Base-by-base conservation (phyloP, 2,797 vertebrate genomes). In the Lepidocolaptes lacrymiger region DNA sequence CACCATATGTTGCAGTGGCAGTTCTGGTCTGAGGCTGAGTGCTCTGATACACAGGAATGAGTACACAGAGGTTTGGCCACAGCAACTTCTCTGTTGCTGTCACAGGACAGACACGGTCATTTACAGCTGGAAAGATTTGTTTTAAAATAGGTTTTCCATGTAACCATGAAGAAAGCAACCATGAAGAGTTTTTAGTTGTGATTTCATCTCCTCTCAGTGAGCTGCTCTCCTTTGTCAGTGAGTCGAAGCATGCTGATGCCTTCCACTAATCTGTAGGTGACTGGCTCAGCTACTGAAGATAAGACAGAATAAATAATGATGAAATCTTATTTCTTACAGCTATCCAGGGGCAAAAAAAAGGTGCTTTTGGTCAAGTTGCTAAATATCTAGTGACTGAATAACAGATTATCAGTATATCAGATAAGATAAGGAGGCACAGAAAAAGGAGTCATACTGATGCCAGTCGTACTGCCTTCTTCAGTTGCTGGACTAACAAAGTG, bases 381-480 rank as follows among this genome's bases (percentile, higher is more conserved):
- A 96, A 95, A 97, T 54, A 58, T 41, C 74, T 94, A 85, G 90
- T 94, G 80, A 96, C 85, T 96, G 85, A 95, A 34, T 96, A 94
- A 95, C 87, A 87, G 68, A 74, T 8, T 80, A 48, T 61, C 34
- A 14, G 67, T 66, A 6, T 56, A 86, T 43, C 37, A 88, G 89
- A 85, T 92, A 95, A 95, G 95, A 93, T 91, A 91, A 68, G 41
- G 30, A 79, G 17, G 74, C 39, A 89, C 73, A 75, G 73, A 14
- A 72, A 93, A 83, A 43, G 41, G 39, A 76, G 28, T 59, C 8
- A 3, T 64, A 15, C 11, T 37, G 41, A 23, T 62, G 34, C 12
- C 26, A n/a, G 28, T 72, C 74, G 30, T 52, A 54, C 6, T 46
- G 15, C 46, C 39, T 67, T 46, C 56, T 13, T 74, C 0, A 0